Evolutionary conservation across 1,140 invertebrate species (phyloP).

Genomic region (Amyelois transitella): DNA sequence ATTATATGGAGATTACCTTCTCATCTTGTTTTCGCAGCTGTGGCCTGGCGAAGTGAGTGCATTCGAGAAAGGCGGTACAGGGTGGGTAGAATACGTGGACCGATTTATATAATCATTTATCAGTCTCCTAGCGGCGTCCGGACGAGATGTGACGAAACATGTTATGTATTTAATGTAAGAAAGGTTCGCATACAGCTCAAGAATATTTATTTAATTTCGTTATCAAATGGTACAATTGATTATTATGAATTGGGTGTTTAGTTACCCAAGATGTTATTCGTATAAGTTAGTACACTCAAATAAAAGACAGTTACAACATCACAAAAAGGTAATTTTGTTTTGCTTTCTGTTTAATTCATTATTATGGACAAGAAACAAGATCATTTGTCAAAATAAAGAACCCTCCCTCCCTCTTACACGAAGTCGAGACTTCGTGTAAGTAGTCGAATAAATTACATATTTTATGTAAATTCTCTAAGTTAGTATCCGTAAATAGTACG

Average conservation of each 20-base stretch:
- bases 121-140: not conserved
- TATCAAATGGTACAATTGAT: too few relatives aligned
- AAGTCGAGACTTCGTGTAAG: too few relatives aligned
- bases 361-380: not conserved
- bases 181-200: not conserved
- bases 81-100: not conserved
- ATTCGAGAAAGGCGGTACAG: not conserved
- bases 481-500: slow-evolving; percentile 3
- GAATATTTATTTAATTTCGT: too few relatives aligned
- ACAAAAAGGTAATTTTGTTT: too few relatives aligned
- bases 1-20: not conserved
- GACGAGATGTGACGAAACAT: not conserved
- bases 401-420: not conserved
- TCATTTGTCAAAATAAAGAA: not conserved
- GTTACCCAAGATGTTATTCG: too few relatives aligned
- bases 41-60: not conserved
- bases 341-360: too few relatives aligned
- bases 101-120: not conserved
- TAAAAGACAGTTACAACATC: too few relatives aligned
- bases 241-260: too few relatives aligned
- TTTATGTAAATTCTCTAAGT: slow-evolving; percentile 2
- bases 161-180: too few relatives aligned
- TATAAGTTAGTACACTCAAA: too few relatives aligned
- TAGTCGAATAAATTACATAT: slow-evolving; percentile 3
- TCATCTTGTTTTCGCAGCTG: not conserved